These are phyloP conservation scores for Acleris holmiana DNA, from an alignment of 2,888 invertebrate species.

Conservation along the genomic window DNA sequence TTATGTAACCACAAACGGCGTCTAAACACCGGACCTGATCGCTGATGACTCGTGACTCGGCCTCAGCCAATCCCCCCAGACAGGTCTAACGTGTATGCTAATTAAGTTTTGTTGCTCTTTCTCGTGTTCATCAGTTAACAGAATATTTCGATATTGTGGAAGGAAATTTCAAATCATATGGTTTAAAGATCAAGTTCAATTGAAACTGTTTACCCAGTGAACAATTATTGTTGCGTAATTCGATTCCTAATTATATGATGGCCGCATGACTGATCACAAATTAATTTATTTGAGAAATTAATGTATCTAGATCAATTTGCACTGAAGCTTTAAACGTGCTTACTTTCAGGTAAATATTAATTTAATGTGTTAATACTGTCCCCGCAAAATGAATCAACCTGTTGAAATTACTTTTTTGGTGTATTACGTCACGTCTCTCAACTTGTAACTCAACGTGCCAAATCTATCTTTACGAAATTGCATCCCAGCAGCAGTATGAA, in stretches of 20 bases:
- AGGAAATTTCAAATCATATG: too few relatives aligned
- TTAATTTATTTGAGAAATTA: constrained; percentile 8
- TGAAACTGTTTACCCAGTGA: background rate
- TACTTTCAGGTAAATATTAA: background rate
- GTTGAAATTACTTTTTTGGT: too few relatives aligned
- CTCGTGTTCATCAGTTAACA: constrained; percentile 2
- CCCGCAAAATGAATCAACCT: too few relatives aligned
- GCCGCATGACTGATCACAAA: constrained; percentile 10
- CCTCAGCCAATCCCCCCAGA: constrained; percentile 24
- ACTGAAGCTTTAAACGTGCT: background rate
- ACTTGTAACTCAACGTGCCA: background rate
- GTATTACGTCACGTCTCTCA: background rate
- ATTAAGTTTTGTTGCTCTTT: constrained; percentile 32
- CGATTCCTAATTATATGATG: constrained; percentile 4
- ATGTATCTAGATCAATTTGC: background rate
- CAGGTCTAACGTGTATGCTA: constrained; percentile 32
- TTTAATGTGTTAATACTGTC: background rate
- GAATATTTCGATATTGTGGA: background rate
- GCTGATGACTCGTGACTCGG: constrained; percentile 24
- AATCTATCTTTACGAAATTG: constrained; percentile 18
- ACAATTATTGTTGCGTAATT: background rate
- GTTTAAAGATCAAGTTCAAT: too few relatives aligned
- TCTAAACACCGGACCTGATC: constrained; percentile 24
- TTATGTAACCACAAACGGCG: constrained; percentile 24
- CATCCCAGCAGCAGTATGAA: constrained; percentile 21